Percentiles rank a stretch among this genome's conserved stretches.
Conservation (phyloP, 2,797 vertebrate species). For the Darevskia mixta region DNA sequence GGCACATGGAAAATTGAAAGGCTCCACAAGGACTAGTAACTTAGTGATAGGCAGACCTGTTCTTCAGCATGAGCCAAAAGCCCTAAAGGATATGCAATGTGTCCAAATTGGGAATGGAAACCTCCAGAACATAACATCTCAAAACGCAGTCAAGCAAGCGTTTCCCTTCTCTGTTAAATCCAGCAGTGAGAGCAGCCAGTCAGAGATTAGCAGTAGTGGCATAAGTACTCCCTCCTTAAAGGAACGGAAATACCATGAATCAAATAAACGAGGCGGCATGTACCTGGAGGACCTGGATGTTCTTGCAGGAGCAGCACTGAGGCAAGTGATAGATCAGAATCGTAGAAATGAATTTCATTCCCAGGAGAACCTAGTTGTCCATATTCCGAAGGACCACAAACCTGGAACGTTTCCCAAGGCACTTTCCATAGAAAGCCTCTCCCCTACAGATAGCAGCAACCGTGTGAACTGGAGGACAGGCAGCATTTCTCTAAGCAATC, state of each 20-base stretch:
- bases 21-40: conserved; percentile 69
- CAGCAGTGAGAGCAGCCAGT: conserved; percentile 85
- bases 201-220: conserved; percentile 84
- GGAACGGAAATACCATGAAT: conserved; percentile 84
- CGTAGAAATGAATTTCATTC: conserved; percentile 91
- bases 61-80: conserved; percentile 85
- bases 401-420: conserved; percentile 98
- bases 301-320: conserved; percentile 82
- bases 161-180: conserved; percentile 74
- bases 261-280: conserved; percentile 94
- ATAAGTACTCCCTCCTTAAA: conserved; percentile 87
- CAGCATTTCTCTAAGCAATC: conserved; percentile 81
- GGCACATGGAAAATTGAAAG: conserved; percentile 79
- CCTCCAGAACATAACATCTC: conserved; percentile 53
- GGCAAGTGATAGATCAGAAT: conserved; percentile 82
- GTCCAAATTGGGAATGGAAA: conserved; percentile 87
- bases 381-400: conserved; percentile 97
- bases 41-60: conserved; percentile 89
- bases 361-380: conserved; percentile 94
- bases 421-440: conserved; percentile 96
- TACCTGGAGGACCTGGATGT: conserved; percentile 95
- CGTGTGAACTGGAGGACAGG: conserved; percentile 88
- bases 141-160: conserved; percentile 64
- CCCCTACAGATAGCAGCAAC: conserved; percentile 83
- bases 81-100: conserved; percentile 85